These are phyloP conservation scores for Phyllotis vaccarum DNA, from an alignment of 2,797 vertebrate species.

Conservation along the genomic window DNA sequence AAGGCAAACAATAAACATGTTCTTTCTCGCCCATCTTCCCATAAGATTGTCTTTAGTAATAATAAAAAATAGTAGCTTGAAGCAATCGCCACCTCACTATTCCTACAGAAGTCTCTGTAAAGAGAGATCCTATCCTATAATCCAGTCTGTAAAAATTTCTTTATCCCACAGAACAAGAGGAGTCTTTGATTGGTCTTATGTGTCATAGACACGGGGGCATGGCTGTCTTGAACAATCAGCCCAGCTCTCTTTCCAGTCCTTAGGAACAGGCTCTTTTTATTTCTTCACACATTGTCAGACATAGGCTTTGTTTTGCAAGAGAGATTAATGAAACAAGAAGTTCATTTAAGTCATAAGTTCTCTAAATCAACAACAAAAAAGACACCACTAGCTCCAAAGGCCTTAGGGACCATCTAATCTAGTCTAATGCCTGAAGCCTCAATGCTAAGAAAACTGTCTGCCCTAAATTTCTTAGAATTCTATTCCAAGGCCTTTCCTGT, in stretches of 20 bases:
- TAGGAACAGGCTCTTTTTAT: background rate
- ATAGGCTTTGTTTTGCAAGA: slow-evolving; percentile 23
- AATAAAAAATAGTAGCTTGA: background rate
- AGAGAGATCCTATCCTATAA: background rate
- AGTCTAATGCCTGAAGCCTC: background rate
- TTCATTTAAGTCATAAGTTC: background rate
- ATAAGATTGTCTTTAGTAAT: background rate
- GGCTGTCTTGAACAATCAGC: slow-evolving; percentile 8
- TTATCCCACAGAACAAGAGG: background rate
- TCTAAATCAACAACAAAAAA: background rate
- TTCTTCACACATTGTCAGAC: slow-evolving; percentile 4
- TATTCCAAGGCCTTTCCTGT: background rate
- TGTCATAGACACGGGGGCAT: background rate
- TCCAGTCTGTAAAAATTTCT: background rate
- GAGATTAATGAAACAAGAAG: slow-evolving; percentile 56
- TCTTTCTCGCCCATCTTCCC: background rate
- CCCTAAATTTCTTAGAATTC: slow-evolving; percentile 12
- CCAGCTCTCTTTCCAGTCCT: background rate
- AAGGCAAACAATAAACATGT: background rate
- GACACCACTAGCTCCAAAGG: background rate
- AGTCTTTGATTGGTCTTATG: background rate
- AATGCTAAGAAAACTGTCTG: background rate
- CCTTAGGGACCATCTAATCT: background rate
- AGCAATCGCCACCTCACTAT: background rate
- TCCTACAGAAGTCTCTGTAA: background rate